Evolutionary conservation across 1,140 invertebrate species (phyloP), one percentile per base, ranked within the genome.

Genomic region (Ganaspis sp.): DNA sequence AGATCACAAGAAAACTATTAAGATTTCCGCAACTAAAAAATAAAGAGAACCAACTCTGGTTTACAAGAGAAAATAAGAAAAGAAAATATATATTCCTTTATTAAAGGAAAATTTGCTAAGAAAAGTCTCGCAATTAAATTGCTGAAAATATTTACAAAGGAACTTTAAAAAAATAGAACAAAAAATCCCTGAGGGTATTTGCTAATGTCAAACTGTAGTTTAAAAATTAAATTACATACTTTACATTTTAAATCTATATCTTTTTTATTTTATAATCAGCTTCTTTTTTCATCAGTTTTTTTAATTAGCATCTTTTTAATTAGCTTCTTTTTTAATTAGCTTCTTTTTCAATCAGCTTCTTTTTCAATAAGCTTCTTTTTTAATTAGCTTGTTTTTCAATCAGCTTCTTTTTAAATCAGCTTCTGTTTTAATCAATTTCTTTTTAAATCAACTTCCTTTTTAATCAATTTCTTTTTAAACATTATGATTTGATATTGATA

Each of bases 171-270:
- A 58, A 58, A 58, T 15, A 64, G 9, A 64, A 64, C 23, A 64
- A 64, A 64, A 15, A 29, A 64, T 64, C 26, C 58, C 58, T n/a
- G 15, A 26, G 26, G 58, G 12, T 29, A 64, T 64, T 17, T 34
- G n/a, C 26, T n/a, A 64, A 64, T n/a, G 58, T 64, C 23, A 64
- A 64, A 64, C 26, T 64, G 58, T 64, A 64, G 58, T 64, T 64
- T 64, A 26, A 64, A 64, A 64, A 64, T 64, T 64, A 64, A n/a
- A n/a, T 64, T n/a, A 8, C 0, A 9, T 54, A 54, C 19, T 9
- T 53, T 53, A n/a, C n/a, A 17, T 53, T 17, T 17, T 17, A 17
- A 9, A 71, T 12, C 9, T 8, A 42, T 6, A 77, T 73, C 74
- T 19, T 40, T 64, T 38, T 75, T 64, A 64, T 40, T 40, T 40